These are phyloP conservation scores for Epirrita christyi DNA, from an alignment of 2,888 invertebrate species.

Conservation along the genomic window DNA sequence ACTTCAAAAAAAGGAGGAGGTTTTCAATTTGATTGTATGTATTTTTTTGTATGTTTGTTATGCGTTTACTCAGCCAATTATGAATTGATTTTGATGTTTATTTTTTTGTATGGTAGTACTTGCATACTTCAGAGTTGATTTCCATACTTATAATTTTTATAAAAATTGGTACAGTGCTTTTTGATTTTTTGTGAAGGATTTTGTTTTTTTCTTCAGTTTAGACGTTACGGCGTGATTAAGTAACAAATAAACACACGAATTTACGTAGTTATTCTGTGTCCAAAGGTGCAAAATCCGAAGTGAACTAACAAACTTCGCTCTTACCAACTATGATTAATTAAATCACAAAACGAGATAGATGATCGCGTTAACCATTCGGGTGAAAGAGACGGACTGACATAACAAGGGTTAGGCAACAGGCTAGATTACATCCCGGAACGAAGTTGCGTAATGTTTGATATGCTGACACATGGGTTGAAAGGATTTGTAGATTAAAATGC, in stretches of 20 bases:
- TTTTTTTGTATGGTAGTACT: too few species aligned
- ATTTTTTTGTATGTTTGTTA: background rate
- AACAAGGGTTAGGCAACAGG: constrained; percentile 25
- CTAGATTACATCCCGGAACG: constrained; percentile 36
- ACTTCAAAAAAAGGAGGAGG: too few species aligned
- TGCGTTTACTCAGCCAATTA: too few species aligned
- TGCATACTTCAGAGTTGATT: too few species aligned
- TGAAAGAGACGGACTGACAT: constrained; percentile 25
- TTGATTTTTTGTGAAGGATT: too few species aligned
- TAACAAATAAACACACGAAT: background rate
- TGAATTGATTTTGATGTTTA: too few species aligned
- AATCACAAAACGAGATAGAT: constrained; percentile 12
- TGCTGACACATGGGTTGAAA: constrained; percentile 41
- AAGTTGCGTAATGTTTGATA: constrained; percentile 45
- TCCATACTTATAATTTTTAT: too few species aligned
- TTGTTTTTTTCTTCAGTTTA: background rate
- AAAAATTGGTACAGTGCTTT: too few species aligned
- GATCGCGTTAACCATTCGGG: constrained; percentile 3
- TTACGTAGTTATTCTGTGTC: constrained; percentile 1
- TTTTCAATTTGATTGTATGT: background rate
- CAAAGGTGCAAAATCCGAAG: background rate
- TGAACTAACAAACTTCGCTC: constrained; percentile 1
- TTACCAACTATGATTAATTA: constrained; percentile 16
- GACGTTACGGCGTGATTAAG: background rate
- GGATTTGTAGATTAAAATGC: background rate